Evolutionary conservation across 2,113 vertebrate genomes (phyloP).

Genomic region (Rhynchomys soricoides): DNA sequence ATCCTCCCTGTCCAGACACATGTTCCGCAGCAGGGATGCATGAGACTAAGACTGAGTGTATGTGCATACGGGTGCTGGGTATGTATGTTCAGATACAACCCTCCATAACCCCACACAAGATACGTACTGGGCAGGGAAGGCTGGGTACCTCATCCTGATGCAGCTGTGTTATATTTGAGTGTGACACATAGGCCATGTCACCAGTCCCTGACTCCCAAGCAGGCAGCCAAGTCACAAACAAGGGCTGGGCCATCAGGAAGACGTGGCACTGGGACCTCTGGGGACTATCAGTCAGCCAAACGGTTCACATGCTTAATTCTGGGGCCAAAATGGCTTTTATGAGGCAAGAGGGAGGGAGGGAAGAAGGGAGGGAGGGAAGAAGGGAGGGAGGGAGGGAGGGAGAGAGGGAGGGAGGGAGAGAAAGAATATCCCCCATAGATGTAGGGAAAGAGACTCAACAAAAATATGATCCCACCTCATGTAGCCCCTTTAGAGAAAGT

Average conservation of each 20-base stretch:
- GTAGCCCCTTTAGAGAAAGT: background rate
- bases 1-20: background rate
- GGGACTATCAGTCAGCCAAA: background rate
- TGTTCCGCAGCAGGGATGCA: background rate
- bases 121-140: too few species aligned
- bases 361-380: too few species aligned
- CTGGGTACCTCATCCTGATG: accelerated
- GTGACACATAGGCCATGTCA: accelerated
- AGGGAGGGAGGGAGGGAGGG: background rate
- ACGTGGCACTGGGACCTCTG: accelerated
- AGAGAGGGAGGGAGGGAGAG: background rate
- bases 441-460: accelerated
- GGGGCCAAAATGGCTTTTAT: background rate
- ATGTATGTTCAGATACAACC: accelerated
- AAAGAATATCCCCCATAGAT: accelerated
- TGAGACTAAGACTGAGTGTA: accelerated
- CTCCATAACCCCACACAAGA: background rate
- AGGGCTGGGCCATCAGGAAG: background rate
- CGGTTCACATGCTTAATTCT: background rate
- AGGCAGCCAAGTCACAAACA: background rate
- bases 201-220: background rate
- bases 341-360: background rate
- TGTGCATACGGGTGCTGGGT: too few species aligned
- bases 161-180: accelerated
- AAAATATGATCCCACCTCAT: accelerated